These are phyloP conservation scores for Microctonus aethiopoides DNA, from an alignment of 2,888 invertebrate species.

Conservation along the genomic window DNA sequence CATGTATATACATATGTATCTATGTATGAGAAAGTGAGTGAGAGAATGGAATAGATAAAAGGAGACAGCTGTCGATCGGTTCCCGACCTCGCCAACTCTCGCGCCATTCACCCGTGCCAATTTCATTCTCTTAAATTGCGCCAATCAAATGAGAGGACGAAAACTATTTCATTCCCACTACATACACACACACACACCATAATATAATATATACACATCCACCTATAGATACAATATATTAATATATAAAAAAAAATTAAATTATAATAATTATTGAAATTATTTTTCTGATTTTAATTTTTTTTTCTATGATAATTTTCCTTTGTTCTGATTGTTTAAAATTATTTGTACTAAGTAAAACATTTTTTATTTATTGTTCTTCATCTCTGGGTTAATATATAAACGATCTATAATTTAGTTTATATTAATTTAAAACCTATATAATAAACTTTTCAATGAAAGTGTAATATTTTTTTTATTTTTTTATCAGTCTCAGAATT, in stretches of 20 bases:
- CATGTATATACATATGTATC: background rate
- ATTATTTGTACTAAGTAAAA: too few relatives aligned
- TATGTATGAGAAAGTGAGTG: background rate
- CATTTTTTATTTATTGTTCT: too few relatives aligned
- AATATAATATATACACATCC: too few relatives aligned
- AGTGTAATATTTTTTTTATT: too few relatives aligned
- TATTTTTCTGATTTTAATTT: too few relatives aligned
- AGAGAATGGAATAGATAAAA: conserved; percentile 14
- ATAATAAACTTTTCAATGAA: too few relatives aligned
- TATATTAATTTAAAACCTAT: background rate
- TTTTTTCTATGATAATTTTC: background rate
- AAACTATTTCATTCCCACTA: conserved; percentile 36
- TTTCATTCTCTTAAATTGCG: conserved; percentile 23
- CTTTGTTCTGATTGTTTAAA: too few relatives aligned
- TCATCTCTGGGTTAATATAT: too few relatives aligned
- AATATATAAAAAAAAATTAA: too few relatives aligned
- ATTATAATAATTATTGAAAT: too few relatives aligned
- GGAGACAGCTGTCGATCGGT: conserved; percentile 51
- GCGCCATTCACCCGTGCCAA: conserved; percentile 36
- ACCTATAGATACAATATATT: background rate
- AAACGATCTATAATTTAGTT: background rate
- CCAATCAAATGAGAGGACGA: conserved; percentile 1
- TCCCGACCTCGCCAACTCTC: conserved; percentile 61
- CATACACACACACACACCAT: conserved; percentile 33
- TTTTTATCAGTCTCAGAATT: too few relatives aligned